phyloP scores from a whole-genome alignment of 1,140 invertebrate species.

The honey bee (Apis mellifera) region DNA sequence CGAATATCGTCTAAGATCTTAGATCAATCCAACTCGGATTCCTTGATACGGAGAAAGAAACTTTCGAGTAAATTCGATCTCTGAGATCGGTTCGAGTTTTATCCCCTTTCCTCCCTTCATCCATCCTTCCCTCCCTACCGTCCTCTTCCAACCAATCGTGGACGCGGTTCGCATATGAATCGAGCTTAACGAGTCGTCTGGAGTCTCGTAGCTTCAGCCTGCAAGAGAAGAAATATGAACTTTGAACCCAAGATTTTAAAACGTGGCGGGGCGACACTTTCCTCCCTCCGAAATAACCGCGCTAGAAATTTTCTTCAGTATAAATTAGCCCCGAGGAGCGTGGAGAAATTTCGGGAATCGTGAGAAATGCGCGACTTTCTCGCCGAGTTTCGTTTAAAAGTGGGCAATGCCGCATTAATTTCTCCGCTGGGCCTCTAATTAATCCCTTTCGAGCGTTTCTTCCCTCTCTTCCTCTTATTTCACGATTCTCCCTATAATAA shows the following conservation, averaged over 20 bases:
- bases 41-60: too few relatives aligned
- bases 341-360: too few relatives aligned
- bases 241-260: conserved; percentile 10
- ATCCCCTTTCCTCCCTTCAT: neutral
- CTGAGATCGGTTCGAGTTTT: neutral
- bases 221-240: conserved; percentile 14
- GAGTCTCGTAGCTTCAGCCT: neutral
- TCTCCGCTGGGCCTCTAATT: conserved; percentile 14
- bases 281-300: neutral
- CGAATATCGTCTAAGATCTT: too few relatives aligned
- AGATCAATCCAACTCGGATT: too few relatives aligned
- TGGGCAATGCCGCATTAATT: conserved; percentile 9
- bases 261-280: neutral
- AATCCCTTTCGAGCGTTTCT: neutral
- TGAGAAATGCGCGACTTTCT: too few relatives aligned
- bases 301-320: conserved; percentile 7
- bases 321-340: neutral
- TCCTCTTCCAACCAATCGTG: neutral
- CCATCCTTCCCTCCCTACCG: too few relatives aligned
- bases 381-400: too few relatives aligned
- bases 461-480: too few relatives aligned
- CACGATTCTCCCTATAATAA: neutral
- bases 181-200: conserved; percentile 23
- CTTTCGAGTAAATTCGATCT: neutral
- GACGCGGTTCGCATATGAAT: conserved; percentile 40